Percentiles rank a stretch among this genome's conserved stretches.
Conservation (phyloP, 2,797 vertebrate genomes). For the Cirrhinus molitorella region DNA sequence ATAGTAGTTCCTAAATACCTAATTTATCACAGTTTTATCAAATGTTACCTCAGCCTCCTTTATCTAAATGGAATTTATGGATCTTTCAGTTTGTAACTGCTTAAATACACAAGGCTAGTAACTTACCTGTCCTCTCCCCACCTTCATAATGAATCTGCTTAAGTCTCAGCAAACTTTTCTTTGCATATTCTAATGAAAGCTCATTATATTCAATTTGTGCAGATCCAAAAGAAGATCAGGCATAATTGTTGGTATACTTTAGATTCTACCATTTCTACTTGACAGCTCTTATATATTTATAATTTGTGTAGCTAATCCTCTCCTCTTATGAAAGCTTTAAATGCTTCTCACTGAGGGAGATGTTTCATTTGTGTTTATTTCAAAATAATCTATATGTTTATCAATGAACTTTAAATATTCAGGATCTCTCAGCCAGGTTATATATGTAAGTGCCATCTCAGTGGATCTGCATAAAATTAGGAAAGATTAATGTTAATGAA, state of each 20-base stretch:
- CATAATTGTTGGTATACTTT: background rate
- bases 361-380: too few species aligned
- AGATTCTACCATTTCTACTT: too few species aligned
- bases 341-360: too few species aligned
- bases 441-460: too few species aligned
- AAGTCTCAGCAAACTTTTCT: slow-evolving; percentile 16
- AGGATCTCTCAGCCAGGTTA: too few species aligned
- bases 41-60: background rate
- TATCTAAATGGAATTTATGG: background rate
- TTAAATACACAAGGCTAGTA: slow-evolving; percentile 3
- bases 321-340: too few species aligned
- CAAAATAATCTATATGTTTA: too few species aligned
- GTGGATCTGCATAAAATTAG: too few species aligned
- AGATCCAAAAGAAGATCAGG: background rate
- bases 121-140: background rate
- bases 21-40: slow-evolving; percentile 15
- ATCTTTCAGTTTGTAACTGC: slow-evolving; percentile 8
- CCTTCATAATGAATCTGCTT: slow-evolving; percentile 21
- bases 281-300: too few species aligned
- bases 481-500: too few species aligned
- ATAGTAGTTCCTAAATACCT: background rate
- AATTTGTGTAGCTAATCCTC: too few species aligned
- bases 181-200: background rate
- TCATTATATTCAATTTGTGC: background rate
- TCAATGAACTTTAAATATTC: too few species aligned